Evolutionary conservation across 2,888 invertebrate genomes (phyloP), one percentile per base, ranked within the genome.

Genomic region (Diabrotica balteata): DNA sequence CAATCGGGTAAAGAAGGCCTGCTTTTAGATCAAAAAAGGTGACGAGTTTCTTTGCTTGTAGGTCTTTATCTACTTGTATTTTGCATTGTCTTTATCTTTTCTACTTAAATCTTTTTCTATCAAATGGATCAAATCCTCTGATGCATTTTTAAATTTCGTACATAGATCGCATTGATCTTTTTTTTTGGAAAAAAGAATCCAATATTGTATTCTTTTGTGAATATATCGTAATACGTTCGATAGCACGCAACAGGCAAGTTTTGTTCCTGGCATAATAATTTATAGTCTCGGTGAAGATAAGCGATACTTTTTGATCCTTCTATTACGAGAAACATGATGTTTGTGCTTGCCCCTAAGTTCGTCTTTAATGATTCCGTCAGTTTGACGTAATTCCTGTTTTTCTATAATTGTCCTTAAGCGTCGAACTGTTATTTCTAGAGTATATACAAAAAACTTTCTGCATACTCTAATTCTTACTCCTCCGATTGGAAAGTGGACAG

Each of bases 111-210:
- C 52, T 52, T 64, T 64, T 44, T 64, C 58, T 66, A 53, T 45
- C 17, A 42, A 47, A 22, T 11, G 10, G 47, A 62, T 22, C 47
- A 22, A 11, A 11, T 47, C 42, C 53, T 61, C 63, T 32, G 22
- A 61, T 1, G 63, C 64, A 64, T 73, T 73, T 42, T 62, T 45
- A 57, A 59, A 76, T 52, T 68, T 59, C 1, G 53, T 66, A 63
- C 75, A 76, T 8, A 67, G 63, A 47, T 72, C 72, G 57, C 73
- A 75, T 53, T 71, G 72, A 54, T 74, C 73, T 65, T 77, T 75
- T 17, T n/a, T 32, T 74, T 74, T 22, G 65, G 51, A 54, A 68
- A 32, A 32, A 57, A 63, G 46, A 67, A 62, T 6, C 51, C 10
- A 22, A 62, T 60, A 59, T 65, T 61, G 55, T 66, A 67, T 57